phyloP scores from a whole-genome alignment of 2,888 invertebrate genomes.

The Apocheima hispidaria region DNA sequence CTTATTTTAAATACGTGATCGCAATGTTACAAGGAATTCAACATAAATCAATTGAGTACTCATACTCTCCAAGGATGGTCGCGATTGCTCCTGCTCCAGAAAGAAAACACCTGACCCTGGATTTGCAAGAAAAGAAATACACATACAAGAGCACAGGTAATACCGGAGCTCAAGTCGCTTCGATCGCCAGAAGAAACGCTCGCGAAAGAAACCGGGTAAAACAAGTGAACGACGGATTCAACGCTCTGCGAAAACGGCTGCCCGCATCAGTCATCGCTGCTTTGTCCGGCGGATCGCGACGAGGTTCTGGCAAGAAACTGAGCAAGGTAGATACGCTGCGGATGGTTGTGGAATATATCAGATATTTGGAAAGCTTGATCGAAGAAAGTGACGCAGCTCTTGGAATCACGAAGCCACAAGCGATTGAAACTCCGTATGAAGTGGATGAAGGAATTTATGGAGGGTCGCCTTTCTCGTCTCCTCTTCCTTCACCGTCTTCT shows the following conservation, averaged over 20 bases:
- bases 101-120: conserved; percentile 60
- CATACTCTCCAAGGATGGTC: conserved; percentile 69
- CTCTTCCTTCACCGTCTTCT: conserved; percentile 89
- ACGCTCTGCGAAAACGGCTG: conserved; percentile 93
- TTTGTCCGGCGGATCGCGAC: conserved; percentile 87
- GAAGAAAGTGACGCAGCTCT: conserved; percentile 88
- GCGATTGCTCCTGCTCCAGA: conserved; percentile 85
- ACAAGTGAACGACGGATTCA: conserved; percentile 97
- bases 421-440: conserved; percentile 56
- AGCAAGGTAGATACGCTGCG: conserved; percentile 96
- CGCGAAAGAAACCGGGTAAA: conserved; percentile 97
- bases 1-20: conserved; percentile 45
- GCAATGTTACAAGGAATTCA: conserved; percentile 66
- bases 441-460: conserved; percentile 74
- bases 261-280: conserved; percentile 92
- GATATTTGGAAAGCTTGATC: conserved; percentile 91
- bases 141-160: conserved; percentile 86
- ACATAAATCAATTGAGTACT: conserved; percentile 52
- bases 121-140: conserved; percentile 85
- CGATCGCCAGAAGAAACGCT: conserved; percentile 96
- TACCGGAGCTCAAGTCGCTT: conserved; percentile 90
- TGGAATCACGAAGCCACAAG: conserved; percentile 56
- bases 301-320: conserved; percentile 93
- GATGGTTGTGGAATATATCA: conserved; percentile 96
- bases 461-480: conserved; percentile 75